A percentile compares a stretch with the other conserved stretches of the same genome.
Conservation (phyloP, 1,140 invertebrate species). For the Caenorhabditis tropicalis region DNA sequence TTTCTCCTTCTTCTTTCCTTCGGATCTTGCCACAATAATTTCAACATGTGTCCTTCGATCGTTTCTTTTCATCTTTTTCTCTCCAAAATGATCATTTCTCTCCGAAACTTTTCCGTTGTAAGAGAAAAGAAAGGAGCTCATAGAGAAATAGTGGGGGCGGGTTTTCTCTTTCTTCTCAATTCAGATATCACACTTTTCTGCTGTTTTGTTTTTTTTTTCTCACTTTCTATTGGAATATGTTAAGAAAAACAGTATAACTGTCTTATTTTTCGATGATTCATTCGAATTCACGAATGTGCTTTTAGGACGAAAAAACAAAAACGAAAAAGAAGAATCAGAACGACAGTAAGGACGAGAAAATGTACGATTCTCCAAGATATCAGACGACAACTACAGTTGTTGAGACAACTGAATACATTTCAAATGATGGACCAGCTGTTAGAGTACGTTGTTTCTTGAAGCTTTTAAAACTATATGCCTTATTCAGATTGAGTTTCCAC, state of each 20-base stretch:
- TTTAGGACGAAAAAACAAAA: slow-evolving; percentile 21
- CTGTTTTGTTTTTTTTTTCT: background rate
- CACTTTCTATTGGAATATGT: background rate
- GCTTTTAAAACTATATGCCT: background rate
- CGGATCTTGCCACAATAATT: background rate
- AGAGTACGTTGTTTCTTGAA: background rate
- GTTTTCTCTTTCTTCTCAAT: background rate
- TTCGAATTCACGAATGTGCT: background rate
- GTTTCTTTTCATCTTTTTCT: background rate
- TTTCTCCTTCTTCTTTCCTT: no score
- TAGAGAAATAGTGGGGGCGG: background rate
- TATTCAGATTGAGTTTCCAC: slow-evolving; percentile 42
- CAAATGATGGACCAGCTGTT: slow-evolving; percentile 47
- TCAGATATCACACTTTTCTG: background rate
- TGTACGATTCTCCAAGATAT: slow-evolving; percentile 39
- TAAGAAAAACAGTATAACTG: no score
- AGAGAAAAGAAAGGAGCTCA: background rate
- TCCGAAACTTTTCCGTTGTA: background rate
- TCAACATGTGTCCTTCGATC: slow-evolving; percentile 35
- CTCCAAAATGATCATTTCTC: slow-evolving; percentile 1
- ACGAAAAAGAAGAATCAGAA: background rate
- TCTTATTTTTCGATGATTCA: background rate
- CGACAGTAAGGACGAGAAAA: background rate
- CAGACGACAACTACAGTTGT: slow-evolving; percentile 45
- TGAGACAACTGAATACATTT: slow-evolving; percentile 44